Evolutionary conservation across 1,140 invertebrate genomes (phyloP), one percentile per base, ranked within the genome.

Genomic region (Gryllus bimaculatus): DNA sequence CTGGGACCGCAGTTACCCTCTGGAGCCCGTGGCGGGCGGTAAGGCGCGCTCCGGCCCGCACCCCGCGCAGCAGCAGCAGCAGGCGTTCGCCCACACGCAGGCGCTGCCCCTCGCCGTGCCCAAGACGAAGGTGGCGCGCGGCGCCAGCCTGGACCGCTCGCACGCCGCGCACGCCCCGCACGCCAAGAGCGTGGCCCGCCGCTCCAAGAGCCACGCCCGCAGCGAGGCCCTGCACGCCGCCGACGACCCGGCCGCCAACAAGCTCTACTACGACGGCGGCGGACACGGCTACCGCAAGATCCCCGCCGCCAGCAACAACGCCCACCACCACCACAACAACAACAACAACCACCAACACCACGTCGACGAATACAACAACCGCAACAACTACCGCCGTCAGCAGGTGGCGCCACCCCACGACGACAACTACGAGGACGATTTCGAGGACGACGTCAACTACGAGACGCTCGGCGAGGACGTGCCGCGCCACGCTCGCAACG

Each of bases 1-100:
- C 48, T 92, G 94, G 81, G 93, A 95, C 86, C 92, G 92, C 80
- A 93, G 92, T 83, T 93, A 95, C 85, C 93, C 93, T 0, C 85
- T 95, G 18, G 92, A 94, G 82, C 93, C 93, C 0, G 85, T 93
- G 66, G 85, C 84, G 77, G 84, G 85, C 82, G 85, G 84, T 81
- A 81, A 86, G 66, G 21, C 78, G 7, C 18, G 20, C 8, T 8
- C 78, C 21, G 66, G 26, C 10, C 10, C 54, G 54, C 10, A 10
- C 10, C 54, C 10, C 54, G 54, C 54, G 10, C 18, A 10, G 10
- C 54, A 66, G 54, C 8, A 54, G 8, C 54, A 66, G 10, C 54
- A 66, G 18, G 54, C 10, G 18, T 66, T 66, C 54, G 54, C 54
- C 18, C 54, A 66, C 10, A 10, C 10, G 18, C 54, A 66, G 54